phyloP scores from a whole-genome alignment of 1,140 invertebrate species.

The Portunus trituberculatus region DNA sequence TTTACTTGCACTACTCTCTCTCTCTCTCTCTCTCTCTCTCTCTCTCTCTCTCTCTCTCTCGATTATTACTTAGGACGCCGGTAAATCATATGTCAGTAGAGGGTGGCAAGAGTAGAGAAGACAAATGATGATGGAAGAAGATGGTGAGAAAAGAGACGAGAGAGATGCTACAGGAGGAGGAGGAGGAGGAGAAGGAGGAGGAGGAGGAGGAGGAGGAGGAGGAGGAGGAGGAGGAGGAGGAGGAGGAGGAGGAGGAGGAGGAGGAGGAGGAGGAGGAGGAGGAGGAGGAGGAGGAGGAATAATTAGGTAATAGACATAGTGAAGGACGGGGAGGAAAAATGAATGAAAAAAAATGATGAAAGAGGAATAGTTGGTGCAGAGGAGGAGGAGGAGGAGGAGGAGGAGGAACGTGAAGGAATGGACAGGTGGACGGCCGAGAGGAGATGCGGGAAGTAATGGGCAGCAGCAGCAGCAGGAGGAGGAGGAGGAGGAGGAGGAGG shows the following conservation, averaged over 20 bases:
- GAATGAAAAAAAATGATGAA: neutral
- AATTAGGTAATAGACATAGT: too few species aligned
- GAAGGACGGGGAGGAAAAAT: neutral
- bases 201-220: neutral
- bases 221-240: too few species aligned
- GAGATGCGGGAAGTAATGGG: conserved; percentile 8
- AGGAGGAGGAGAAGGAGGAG: neutral
- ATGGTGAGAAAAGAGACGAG: neutral
- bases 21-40: neutral
- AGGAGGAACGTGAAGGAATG: neutral
- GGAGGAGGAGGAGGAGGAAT: too few species aligned
- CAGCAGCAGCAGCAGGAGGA: neutral
- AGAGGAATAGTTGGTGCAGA: neutral
- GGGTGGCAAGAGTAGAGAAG: neutral
- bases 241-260: neutral
- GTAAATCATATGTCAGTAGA: too few species aligned
- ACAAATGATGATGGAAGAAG: neutral
- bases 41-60: neutral
- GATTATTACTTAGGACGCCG: too few species aligned
- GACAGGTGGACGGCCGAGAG: neutral
- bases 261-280: neutral
- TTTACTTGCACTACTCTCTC: neutral
- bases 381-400: neutral
- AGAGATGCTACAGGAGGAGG: neutral
- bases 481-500: neutral